Percentiles rank a stretch among this genome's conserved stretches.
These are phyloP conservation scores for Lepus townsendii DNA, from an alignment of 2,797 vertebrate species.

Conservation along the genomic window DNA sequence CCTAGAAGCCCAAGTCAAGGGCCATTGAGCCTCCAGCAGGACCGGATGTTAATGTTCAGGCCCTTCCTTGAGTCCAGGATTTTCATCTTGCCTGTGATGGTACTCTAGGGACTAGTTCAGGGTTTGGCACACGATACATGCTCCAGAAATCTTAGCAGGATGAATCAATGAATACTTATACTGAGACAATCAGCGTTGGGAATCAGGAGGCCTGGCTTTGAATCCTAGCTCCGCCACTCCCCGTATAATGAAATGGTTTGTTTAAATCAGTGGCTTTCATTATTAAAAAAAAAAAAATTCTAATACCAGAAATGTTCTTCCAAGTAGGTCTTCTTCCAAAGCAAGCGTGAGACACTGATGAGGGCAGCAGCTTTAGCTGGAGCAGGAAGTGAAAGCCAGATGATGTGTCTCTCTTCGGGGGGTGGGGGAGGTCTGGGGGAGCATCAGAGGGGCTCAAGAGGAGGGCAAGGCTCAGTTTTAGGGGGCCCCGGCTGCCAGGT, in stretches of 20 bases:
- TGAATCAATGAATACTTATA: neutral
- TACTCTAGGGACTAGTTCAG: neutral
- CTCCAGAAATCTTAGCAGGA: neutral
- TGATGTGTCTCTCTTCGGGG: neutral
- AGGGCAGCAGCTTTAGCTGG: neutral
- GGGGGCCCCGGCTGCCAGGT: neutral
- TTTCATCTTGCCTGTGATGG: neutral
- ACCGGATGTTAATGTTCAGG: neutral
- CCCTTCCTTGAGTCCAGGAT: neutral
- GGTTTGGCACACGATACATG: neutral
- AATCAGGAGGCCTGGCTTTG: slow-evolving; percentile 2
- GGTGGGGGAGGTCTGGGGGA: neutral
- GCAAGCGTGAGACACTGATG: neutral
- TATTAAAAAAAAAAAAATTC: neutral
- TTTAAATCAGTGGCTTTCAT: slow-evolving; percentile 20
- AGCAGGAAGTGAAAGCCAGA: neutral
- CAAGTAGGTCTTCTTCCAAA: slow-evolving; percentile 8
- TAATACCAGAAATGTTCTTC: slow-evolving; percentile 27
- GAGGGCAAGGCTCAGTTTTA: neutral
- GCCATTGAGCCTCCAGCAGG: neutral
- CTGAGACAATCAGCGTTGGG: neutral
- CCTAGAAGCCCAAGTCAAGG: neutral
- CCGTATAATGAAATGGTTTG: neutral
- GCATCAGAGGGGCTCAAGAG: neutral
- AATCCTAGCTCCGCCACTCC: neutral